phyloP scores from a whole-genome alignment of 2,113 vertebrate genomes.

The Sardina pilchardus region DNA sequence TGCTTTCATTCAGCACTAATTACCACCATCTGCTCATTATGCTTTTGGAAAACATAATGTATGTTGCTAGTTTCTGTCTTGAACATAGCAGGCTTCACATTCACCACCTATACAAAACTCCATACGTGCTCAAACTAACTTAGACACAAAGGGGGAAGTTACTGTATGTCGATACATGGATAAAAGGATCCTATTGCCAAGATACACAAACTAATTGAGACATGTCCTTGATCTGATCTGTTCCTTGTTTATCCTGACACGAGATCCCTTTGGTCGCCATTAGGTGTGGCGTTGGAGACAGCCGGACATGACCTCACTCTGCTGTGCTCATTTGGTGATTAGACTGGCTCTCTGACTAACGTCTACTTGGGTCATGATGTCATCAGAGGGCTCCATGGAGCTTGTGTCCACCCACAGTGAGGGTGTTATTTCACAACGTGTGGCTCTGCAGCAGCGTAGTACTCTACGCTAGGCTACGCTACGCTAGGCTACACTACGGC shows the following conservation, averaged over 20 bases:
- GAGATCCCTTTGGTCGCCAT: background rate
- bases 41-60: background rate
- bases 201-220: background rate
- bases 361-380: background rate
- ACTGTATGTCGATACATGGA: background rate
- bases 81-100: background rate
- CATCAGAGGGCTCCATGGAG: background rate
- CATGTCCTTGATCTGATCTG: background rate
- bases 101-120: background rate
- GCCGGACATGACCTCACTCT: background rate
- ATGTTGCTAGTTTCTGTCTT: background rate
- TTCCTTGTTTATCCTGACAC: background rate
- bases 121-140: background rate
- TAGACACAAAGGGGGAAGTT: background rate
- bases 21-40: background rate
- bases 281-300: background rate
- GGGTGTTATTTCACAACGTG: background rate
- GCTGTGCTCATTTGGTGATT: background rate
- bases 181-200: background rate
- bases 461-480: no score
- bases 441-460: background rate
- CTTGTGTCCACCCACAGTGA: background rate
- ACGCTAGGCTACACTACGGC: no score
- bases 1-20: background rate
- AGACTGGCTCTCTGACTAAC: background rate